Evolutionary conservation across 2,113 vertebrate species (phyloP).

Genomic region (Brachirus orientalis): DNA sequence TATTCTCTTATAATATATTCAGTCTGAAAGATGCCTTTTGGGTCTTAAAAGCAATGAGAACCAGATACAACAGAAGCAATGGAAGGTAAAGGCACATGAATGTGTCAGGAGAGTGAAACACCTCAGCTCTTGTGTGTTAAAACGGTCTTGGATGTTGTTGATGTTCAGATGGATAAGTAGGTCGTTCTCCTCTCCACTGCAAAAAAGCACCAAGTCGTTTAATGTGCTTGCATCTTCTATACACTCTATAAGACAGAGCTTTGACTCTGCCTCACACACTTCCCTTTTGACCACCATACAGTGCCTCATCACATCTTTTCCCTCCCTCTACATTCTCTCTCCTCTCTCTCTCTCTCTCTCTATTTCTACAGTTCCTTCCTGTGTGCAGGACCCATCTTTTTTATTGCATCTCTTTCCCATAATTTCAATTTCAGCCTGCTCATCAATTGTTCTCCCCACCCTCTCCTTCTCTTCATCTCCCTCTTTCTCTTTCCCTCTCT

Average conservation of each 20-base stretch:
- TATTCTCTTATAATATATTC: not conserved
- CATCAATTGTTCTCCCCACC: slow-evolving; percentile 37
- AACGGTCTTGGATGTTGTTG: slow-evolving; percentile 30
- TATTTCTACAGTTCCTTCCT: slow-evolving; percentile 5
- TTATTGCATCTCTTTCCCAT: slow-evolving; percentile 27
- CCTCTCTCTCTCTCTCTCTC: slow-evolving; percentile 7
- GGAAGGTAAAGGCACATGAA: too few species aligned
- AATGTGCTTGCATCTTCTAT: slow-evolving; percentile 53
- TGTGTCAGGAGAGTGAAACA: not conserved
- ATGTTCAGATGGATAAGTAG: slow-evolving; percentile 61
- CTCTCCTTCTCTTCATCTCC: slow-evolving; percentile 14
- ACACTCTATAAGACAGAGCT: slow-evolving; percentile 22
- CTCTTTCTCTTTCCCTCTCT: slow-evolving; percentile 18
- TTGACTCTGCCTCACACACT: slow-evolving; percentile 50
- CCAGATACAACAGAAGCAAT: too few species aligned
- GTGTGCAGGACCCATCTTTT: slow-evolving; percentile 21
- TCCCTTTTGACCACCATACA: slow-evolving; percentile 47
- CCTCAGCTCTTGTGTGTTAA: not conserved
- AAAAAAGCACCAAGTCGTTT: slow-evolving; percentile 42
- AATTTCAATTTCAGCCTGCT: slow-evolving; percentile 51
- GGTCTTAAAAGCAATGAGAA: not conserved
- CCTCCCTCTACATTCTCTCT: slow-evolving; percentile 45
- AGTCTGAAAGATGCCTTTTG: not conserved
- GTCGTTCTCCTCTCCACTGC: slow-evolving; percentile 49
- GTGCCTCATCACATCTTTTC: slow-evolving; percentile 24